Conservation (phyloP, 2,113 vertebrate species). For the Gymnocephalus cernua region DNA sequence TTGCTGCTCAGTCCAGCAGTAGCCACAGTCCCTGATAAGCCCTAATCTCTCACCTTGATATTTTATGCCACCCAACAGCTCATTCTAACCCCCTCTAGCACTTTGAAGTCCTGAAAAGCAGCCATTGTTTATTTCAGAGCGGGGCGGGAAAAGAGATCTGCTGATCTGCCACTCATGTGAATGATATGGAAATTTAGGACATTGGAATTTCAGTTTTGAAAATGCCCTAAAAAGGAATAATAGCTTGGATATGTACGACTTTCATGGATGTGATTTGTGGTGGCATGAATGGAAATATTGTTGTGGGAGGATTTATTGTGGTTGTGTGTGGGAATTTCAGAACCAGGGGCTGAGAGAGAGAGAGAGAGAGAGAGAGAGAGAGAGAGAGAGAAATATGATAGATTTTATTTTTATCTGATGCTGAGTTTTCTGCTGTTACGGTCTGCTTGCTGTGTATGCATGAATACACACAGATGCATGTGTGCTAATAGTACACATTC, state of each 20-base stretch:
- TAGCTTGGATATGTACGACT: slow-evolving; percentile 45
- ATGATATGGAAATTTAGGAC: slow-evolving; percentile 56
- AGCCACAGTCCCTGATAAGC: slow-evolving; percentile 58
- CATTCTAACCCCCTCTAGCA: slow-evolving; percentile 18
- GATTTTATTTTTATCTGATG: slow-evolving; percentile 50
- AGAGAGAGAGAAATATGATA: slow-evolving; percentile 14
- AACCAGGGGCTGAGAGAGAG: slow-evolving; percentile 4
- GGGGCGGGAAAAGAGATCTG: slow-evolving; percentile 24
- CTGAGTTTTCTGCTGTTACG: slow-evolving; percentile 41
- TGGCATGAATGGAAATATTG: slow-evolving; percentile 67
- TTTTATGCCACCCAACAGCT: slow-evolving; percentile 51
- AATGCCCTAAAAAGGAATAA: slow-evolving; percentile 44
- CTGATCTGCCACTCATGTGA: slow-evolving; percentile 53
- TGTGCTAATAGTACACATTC: background rate
- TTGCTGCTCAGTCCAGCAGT: slow-evolving; percentile 30
- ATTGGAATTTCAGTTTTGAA: slow-evolving; percentile 62
- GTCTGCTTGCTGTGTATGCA: background rate
- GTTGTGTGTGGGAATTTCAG: slow-evolving; percentile 51
- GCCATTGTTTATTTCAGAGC: slow-evolving; percentile 63
- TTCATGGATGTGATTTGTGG: slow-evolving; percentile 44
- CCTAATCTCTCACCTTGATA: slow-evolving; percentile 74
- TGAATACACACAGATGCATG: background rate
- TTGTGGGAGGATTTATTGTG: slow-evolving; percentile 61
- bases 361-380: too few species aligned
- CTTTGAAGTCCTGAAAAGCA: slow-evolving; percentile 72